Evolutionary conservation across 30 jellyfish, hydroid and myxozoan genomes (phyloP), one percentile per base, ranked within the genome.

Genomic region (Pseudorhiza aurosa): DNA sequence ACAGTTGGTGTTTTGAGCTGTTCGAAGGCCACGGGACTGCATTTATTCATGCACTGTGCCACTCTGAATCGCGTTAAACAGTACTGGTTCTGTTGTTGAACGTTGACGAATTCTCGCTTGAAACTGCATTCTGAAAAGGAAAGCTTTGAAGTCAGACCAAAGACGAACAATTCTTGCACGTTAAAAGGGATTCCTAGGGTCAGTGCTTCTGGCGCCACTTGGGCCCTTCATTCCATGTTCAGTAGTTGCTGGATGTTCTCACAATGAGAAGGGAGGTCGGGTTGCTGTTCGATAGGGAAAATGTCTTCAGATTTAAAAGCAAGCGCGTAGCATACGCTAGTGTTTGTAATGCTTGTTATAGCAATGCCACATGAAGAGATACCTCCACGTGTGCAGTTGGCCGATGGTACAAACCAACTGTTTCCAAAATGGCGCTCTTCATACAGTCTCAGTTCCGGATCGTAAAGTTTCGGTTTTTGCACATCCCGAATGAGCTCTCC

Each of bases 401-500:
- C 40, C 31, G 81, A 87, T 4, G 95, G 95, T 30, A 82, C 60
- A n/a, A 82, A 11, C 95, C 95, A 82, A 35, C 95, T 82, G 95
- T 39, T 57, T 22, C 95, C 95, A 44, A 82, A 82, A 57, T 42
- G 40, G 36, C 49, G 72, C 15, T 42, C 70, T 40, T 77, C 62
- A 43, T 59, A 58, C 59, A 47, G 21, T 28, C 25, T 28, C 46
- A 53, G 43, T 53, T 77, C 70, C 51, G 72, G 72, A 26, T 72
- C 85, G 58, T 46, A 46, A 31, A 82, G 36, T 56, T 55, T 68
- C 26, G 95, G 95, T 17, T 50, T 22, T 40, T 68, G 65, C 1
- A 57, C 77, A 26, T 65, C 81, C 22, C 55, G 47, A 30, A 65
- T 68, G 14, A 72, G 72, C 37, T 72, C 17, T 11, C 85, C 72